A percentile compares a stretch with the other conserved stretches of the same genome.
phyloP scores from a whole-genome alignment of 2,113 vertebrate species.

The Lichenostomus cassidix region DNA sequence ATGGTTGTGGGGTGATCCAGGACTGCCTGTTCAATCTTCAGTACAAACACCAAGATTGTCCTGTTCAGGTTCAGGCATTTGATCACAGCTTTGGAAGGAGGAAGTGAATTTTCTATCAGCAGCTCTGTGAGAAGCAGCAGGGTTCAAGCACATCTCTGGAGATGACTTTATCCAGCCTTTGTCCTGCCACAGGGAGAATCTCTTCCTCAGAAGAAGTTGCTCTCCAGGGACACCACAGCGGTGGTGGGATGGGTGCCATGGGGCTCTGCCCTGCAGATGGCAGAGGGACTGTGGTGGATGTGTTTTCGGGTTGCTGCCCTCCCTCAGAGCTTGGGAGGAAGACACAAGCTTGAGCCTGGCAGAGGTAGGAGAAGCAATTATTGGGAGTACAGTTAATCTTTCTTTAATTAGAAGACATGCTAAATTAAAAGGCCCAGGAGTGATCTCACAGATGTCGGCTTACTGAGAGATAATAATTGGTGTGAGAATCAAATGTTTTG shows the following conservation, averaged over 20 bases:
- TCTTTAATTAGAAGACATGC: conserved; percentile 63
- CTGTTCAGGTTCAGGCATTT: not conserved
- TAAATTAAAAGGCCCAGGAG: conserved; percentile 58
- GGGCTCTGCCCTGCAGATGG: not conserved
- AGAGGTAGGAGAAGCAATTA: conserved; percentile 31
- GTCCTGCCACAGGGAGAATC: not conserved
- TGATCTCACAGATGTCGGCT: conserved; percentile 43
- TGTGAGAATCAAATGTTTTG: conserved; percentile 30
- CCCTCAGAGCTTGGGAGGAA: not conserved
- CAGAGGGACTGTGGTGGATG: not conserved
- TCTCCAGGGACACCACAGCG: not conserved
- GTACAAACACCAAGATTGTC: not conserved
- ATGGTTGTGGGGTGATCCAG: not conserved
- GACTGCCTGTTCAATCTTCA: not conserved
- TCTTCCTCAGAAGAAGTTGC: not conserved
- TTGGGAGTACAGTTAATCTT: conserved; percentile 59
- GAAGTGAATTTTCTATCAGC: not conserved
- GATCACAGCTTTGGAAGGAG: not conserved
- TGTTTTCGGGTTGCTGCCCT: not conserved
- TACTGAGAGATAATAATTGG: conserved; percentile 36
- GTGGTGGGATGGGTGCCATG: not conserved
- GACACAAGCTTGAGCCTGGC: not conserved
- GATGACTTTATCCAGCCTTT: not conserved
- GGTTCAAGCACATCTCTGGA: not conserved
- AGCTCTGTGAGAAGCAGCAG: not conserved